Base-by-base conservation (phyloP, 2,888 invertebrate species). In the Thera obeliscata region DNA sequence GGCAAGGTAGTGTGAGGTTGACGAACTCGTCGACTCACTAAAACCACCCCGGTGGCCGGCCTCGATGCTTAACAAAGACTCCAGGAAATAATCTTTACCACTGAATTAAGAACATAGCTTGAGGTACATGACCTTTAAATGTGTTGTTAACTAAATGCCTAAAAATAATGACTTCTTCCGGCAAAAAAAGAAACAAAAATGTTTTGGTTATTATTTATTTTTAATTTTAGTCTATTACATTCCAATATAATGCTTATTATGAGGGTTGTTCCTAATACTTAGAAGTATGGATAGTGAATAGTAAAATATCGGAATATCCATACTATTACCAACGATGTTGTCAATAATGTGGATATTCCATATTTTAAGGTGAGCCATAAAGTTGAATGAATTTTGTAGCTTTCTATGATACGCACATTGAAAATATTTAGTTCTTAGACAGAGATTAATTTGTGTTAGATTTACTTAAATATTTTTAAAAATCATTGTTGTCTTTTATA, bases 221-320 rank as follows among this genome's bases (percentile, higher is more conserved):
- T 83, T 82, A 81, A 80, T 82, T 76, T 80, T 83, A 79, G 72
- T 77, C 71, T 79, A 80, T 83, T 80, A 86, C 84, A 87, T 87
- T 87, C 81, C 86, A 84, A 79, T 76, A 84, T 82, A 82, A 79
- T 76, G 79, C 77, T 72, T 71, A 83, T 83, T 84, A 77, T 83
- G 83, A 84, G 87, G 88, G 83, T 88, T 85, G 90, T 90, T 90
- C 90, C 89, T 89, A 90, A 86, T 83, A 82, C 77, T 81, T 87
- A 88, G 79, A 84, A 78, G 74, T 79, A 80, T 80, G 80, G 78
- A 76, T 84, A 80, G 77, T 76, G 77, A 78, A 72, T 73, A 78
- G 70, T 48, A 56, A 50, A 43, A 56, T 46, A 59, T 56, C 48
- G 52, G 52, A 64, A 69, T 69, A 72, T 67, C 67, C 56, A 66